Conservation (phyloP, 2,888 invertebrate species). For the Epiblema foenella region DNA sequence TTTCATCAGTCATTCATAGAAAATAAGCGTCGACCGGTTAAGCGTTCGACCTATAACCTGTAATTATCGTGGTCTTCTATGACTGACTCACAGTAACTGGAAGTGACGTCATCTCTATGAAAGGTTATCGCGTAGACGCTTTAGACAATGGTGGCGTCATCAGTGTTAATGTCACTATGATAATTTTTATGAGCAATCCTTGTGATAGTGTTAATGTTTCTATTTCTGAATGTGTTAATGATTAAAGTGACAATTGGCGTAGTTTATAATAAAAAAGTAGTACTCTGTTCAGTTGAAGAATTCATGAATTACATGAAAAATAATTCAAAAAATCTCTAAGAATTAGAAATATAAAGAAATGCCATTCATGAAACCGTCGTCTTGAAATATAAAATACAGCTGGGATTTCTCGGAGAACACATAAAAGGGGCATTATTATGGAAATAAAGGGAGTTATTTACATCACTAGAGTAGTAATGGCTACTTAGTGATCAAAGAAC, state of each 20-base stretch:
- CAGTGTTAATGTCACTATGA: constrained; percentile 25
- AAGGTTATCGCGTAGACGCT: constrained; percentile 24
- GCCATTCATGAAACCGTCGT: constrained; percentile 3
- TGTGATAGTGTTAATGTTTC: neutral
- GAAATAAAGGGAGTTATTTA: constrained; percentile 32
- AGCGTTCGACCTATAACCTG: too few species aligned
- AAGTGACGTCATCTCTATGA: neutral
- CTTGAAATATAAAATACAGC: constrained; percentile 6
- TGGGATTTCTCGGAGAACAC: constrained; percentile 18
- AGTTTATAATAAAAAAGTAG: neutral
- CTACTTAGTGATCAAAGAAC: constrained; percentile 22
- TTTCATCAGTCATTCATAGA: too few species aligned
- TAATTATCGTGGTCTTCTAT: constrained; percentile 27
- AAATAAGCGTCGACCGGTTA: too few species aligned
- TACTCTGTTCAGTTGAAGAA: neutral
- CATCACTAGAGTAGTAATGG: constrained; percentile 17
- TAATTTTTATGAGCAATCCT: neutral
- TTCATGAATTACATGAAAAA: neutral
- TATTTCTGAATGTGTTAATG: neutral
- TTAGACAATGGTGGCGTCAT: constrained; percentile 35
- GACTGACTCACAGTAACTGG: constrained; percentile 3
- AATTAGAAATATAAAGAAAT: constrained; percentile 13
- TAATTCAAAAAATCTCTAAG: neutral
- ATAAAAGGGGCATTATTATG: constrained; percentile 32
- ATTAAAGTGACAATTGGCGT: neutral